Conservation (phyloP, 2,888 invertebrate species). For the Scaptomyza caliginosa region DNA sequence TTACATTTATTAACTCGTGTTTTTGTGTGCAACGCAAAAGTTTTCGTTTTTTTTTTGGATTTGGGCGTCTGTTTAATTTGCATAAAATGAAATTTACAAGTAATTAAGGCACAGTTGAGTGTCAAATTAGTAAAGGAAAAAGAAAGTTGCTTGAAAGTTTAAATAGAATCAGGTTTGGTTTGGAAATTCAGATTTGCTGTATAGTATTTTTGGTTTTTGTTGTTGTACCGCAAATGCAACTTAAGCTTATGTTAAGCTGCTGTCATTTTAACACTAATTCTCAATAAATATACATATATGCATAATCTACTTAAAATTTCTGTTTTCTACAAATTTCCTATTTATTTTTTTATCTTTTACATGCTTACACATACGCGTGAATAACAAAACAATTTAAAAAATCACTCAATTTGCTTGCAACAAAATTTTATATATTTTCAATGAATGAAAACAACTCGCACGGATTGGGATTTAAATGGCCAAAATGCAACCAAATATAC, state of each 20-base stretch:
- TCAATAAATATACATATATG: constrained; percentile 22
- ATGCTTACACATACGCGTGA: constrained; percentile 65
- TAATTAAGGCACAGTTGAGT: constrained; percentile 29
- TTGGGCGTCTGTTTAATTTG: constrained; percentile 36
- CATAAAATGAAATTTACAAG: constrained; percentile 55
- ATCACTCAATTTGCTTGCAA: constrained; percentile 62
- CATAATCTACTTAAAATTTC: constrained; percentile 23
- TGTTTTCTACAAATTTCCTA: constrained; percentile 60
- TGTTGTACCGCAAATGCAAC: constrained; percentile 48
- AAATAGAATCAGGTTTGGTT: neutral
- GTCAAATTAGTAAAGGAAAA: neutral
- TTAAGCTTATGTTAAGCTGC: constrained; percentile 37
- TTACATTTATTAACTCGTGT: constrained; percentile 80
- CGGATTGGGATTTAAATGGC: constrained; percentile 66
- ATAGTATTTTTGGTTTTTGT: neutral
- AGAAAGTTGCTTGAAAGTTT: neutral
- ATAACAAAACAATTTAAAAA: constrained; percentile 30
- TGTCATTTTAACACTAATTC: constrained; percentile 15
- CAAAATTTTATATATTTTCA: constrained; percentile 43
- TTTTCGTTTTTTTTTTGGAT: constrained; percentile 1
- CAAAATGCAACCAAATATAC: constrained; percentile 47
- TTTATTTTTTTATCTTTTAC: constrained; percentile 62
- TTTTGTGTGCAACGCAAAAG: constrained; percentile 44
- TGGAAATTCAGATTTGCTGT: neutral
- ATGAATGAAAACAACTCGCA: constrained; percentile 51